A percentile compares a stretch with the other conserved stretches of the same genome.
Conservation (phyloP, 2,113 vertebrate genomes). For the Nothocercus nigrocapillus region DNA sequence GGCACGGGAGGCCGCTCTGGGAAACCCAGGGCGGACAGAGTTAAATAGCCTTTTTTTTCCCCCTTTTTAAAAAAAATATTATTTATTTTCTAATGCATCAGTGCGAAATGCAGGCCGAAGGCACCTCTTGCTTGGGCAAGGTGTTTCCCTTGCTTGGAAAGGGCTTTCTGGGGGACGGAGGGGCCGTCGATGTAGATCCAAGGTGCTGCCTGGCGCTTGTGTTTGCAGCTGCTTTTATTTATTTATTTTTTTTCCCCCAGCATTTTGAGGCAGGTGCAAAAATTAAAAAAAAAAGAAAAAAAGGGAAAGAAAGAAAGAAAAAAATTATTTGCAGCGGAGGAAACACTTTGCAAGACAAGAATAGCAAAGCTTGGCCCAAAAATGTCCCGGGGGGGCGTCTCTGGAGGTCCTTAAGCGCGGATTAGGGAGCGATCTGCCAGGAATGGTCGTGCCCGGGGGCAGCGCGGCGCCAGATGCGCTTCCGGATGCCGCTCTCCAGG, state of each 20-base stretch:
- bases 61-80: too few relatives aligned
- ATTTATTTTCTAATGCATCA: too few relatives aligned
- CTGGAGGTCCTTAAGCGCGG: conserved; percentile 25
- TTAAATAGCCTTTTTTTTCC: too few relatives aligned
- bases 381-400: background rate
- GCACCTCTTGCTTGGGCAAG: too few relatives aligned
- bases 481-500: background rate
- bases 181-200: too few relatives aligned
- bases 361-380: accelerated
- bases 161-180: too few relatives aligned
- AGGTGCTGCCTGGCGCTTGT: too few relatives aligned
- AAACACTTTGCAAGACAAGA: background rate
- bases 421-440: conserved; percentile 9
- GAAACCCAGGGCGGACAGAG: background rate
- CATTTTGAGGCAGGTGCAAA: background rate
- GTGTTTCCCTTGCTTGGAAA: too few relatives aligned
- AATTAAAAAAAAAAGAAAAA: background rate
- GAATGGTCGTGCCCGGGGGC: conserved; percentile 14
- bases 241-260: too few relatives aligned
- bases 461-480: background rate
- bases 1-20: background rate
- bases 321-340: background rate
- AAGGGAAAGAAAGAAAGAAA: background rate
- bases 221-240: too few relatives aligned
- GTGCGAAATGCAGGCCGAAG: too few relatives aligned